Conservation (phyloP, 2,113 vertebrate species). For the Addax nasomaculatus region DNA sequence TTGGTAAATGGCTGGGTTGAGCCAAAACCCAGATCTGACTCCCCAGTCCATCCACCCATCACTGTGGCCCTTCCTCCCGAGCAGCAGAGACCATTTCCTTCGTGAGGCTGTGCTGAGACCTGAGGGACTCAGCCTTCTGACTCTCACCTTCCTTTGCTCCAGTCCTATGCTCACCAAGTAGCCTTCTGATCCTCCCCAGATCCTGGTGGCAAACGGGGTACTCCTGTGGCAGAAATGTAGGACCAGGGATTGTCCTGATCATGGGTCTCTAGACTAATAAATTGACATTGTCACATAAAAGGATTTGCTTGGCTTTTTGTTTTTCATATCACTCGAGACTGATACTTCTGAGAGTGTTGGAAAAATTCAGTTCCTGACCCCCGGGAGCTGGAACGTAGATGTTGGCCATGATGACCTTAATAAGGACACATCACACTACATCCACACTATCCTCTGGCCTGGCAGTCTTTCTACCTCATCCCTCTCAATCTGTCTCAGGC, state of each 20-base stretch:
- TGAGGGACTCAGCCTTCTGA: neutral
- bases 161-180: neutral
- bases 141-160: neutral
- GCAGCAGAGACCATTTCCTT: neutral
- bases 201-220: neutral
- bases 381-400: neutral
- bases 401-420: neutral
- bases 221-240: neutral
- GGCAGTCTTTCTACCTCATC: neutral
- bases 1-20: neutral
- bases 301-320: neutral
- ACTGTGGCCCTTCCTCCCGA: neutral
- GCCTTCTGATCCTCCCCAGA: neutral
- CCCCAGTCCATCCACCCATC: neutral
- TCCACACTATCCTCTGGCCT: neutral
- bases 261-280: neutral
- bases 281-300: neutral
- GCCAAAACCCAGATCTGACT: neutral
- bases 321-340: neutral
- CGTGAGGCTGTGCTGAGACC: neutral
- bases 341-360: neutral
- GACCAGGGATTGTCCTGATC: neutral
- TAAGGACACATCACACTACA: rapidly evolving
- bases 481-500: neutral
- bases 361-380: neutral